These are phyloP conservation scores for Sinosuthora webbiana DNA, from an alignment of 2,113 vertebrate genomes.

Conservation along the genomic window DNA sequence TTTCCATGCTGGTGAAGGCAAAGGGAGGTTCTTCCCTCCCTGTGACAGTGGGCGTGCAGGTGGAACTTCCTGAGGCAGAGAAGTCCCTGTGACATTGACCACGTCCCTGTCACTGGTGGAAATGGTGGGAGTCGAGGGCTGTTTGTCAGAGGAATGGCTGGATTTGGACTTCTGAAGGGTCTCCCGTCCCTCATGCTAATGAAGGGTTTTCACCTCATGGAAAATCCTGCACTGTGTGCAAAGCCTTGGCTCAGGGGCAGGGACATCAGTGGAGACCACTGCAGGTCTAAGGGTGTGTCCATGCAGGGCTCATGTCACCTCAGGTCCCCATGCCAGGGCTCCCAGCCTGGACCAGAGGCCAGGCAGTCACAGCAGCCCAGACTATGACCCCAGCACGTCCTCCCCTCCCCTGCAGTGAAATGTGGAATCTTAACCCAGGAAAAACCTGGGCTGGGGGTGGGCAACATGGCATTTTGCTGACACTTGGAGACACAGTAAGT, in stretches of 20 bases:
- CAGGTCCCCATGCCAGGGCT: neutral
- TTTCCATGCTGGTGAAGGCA: neutral
- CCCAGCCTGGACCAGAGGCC: neutral
- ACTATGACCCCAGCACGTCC: accelerated
- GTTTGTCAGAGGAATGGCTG: accelerated
- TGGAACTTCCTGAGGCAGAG: neutral
- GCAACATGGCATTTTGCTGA: neutral
- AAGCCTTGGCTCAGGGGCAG: neutral
- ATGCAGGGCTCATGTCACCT: neutral
- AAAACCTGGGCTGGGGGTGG: neutral
- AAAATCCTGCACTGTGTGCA: neutral
- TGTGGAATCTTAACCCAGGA: neutral
- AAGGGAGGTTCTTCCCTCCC: neutral
- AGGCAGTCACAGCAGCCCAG: accelerated
- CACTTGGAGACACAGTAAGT: neutral
- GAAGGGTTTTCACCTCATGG: neutral
- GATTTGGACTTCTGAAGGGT: neutral
- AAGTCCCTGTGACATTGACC: neutral
- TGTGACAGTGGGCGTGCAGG: too few relatives aligned
- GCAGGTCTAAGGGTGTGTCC: too few relatives aligned
- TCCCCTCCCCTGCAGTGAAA: neutral
- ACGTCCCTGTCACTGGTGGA: neutral
- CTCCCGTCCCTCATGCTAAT: neutral
- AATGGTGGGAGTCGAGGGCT: accelerated
- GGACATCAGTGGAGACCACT: neutral